Conservation (phyloP, 2,888 invertebrate species). For the Cheilosia grossa region DNA sequence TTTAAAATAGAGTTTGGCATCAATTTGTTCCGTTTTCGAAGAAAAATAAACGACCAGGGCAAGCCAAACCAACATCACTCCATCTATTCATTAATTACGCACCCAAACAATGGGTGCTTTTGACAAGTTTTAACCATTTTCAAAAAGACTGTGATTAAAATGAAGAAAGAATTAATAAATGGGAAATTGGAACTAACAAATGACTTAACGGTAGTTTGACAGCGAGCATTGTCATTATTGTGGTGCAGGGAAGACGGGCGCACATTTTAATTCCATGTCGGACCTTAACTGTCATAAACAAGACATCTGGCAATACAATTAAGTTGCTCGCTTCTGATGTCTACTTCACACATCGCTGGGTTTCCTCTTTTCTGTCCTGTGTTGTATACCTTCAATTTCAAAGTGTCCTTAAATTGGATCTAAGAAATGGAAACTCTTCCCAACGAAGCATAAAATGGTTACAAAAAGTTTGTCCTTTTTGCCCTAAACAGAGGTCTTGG, state of each 20-base stretch:
- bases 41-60: conserved; percentile 5
- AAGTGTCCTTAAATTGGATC: conserved; percentile 42
- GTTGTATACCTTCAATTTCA: conserved; percentile 6
- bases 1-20: conserved; percentile 60
- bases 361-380: not conserved
- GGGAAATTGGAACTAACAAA: conserved; percentile 31
- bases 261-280: conserved; percentile 1
- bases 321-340: not conserved
- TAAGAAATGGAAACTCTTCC: not conserved
- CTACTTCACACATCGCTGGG: conserved; percentile 1
- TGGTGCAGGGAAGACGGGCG: not conserved
- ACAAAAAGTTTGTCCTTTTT: not conserved
- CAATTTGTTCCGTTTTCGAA: conserved; percentile 14
- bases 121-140: conserved; percentile 53
- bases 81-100: conserved; percentile 64
- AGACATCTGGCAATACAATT: conserved; percentile 14
- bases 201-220: conserved; percentile 28
- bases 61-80: conserved; percentile 1
- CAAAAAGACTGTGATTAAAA: conserved; percentile 35
- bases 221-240: conserved; percentile 4
- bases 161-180: conserved; percentile 3
- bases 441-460: not conserved
- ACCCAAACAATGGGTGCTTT: conserved; percentile 52
- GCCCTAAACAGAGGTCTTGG: conserved; percentile 6
- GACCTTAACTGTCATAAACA: conserved; percentile 17